Conservation (phyloP, 2,888 invertebrate species). For the Brachyopa scutellaris region DNA sequence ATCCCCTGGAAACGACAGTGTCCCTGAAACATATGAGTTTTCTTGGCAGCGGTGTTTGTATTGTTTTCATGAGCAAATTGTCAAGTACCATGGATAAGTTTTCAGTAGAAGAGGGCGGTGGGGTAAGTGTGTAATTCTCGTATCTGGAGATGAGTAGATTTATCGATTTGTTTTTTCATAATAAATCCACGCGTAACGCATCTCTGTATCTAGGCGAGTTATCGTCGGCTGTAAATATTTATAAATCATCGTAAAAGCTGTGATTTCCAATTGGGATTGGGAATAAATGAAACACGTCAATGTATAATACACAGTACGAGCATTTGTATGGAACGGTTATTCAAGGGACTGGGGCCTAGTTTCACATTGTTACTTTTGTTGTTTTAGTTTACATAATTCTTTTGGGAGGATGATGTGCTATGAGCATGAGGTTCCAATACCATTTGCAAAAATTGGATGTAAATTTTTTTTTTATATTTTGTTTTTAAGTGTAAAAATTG, state of each 20-base stretch:
- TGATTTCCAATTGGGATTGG: constrained; percentile 49
- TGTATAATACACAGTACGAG: too few species aligned
- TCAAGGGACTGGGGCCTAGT: constrained; percentile 25
- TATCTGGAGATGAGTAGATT: constrained; percentile 35
- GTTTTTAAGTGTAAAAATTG: not conserved
- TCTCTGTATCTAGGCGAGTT: constrained; percentile 24
- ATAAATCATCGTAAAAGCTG: constrained; percentile 62
- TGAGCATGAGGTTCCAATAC: constrained; percentile 13
- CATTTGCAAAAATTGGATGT: constrained; percentile 41
- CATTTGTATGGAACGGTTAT: constrained; percentile 6
- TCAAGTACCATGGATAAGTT: constrained; percentile 38
- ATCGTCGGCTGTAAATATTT: constrained; percentile 45
- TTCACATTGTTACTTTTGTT: constrained; percentile 31
- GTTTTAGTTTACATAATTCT: constrained; percentile 44
- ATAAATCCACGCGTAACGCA: constrained; percentile 16
- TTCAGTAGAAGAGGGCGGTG: not conserved
- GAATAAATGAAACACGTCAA: constrained; percentile 49
- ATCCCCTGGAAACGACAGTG: constrained; percentile 43
- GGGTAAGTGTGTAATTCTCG: constrained; percentile 9
- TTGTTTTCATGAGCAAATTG: constrained; percentile 58
- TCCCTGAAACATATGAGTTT: constrained; percentile 59
- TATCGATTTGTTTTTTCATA: constrained; percentile 65
- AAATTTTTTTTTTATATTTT: constrained; percentile 12
- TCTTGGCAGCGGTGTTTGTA: constrained; percentile 57
- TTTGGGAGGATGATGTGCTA: constrained; percentile 8